Base-by-base conservation (phyloP, 2,113 vertebrate genomes). In the Mesocricetus auratus region DNA sequence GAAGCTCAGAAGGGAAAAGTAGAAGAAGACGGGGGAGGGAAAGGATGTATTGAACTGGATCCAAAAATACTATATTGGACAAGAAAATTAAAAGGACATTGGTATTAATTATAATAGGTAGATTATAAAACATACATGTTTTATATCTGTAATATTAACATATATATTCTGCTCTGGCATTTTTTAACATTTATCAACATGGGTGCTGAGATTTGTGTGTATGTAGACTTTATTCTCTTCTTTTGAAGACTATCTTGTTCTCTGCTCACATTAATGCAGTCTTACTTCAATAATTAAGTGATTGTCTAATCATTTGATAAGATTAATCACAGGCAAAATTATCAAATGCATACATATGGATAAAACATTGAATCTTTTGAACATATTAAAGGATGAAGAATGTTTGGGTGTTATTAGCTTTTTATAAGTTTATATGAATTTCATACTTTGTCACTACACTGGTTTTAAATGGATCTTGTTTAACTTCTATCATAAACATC, bases 191-290 rank as follows among this genome's bases (percentile, higher is more conserved):
- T 56, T 89, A 33, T n/a, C 60, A 6, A 36, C 26, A 45, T 26
- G 50, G 22, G 15, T 45, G 36, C 45, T 64, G 45, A 39, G 11
- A 0, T 42, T 45, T 69, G 66, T 13, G 0, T 33, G 7, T 74
- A 36, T 69, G 29, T 93, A n/a, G 5, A 12, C 47, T 60, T 91
- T 29, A 60, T 33, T 7, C 5, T 31, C 21, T n/a, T 94, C 3
- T 31, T 66, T 39, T 58, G 22, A 0, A 53, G 2, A 0, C 0
- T 17, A 8, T 1, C 6, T 7, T 3, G 2, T 42, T 83, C 9
- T 47, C 11, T 22, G 3, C 31, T 68, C 22, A 56, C 13, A 75
- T 3, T 58, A 39, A 45, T 19, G 11, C 17, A 60, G 33, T 42
- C 47, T 73, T 83, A 16, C 22, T 29, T 42, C 16, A 5, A 60